A percentile compares a stretch with the other conserved stretches of the same genome.
Evolutionary conservation across 1,140 invertebrate genomes (phyloP).

Genomic region (Ericerus pela): DNA sequence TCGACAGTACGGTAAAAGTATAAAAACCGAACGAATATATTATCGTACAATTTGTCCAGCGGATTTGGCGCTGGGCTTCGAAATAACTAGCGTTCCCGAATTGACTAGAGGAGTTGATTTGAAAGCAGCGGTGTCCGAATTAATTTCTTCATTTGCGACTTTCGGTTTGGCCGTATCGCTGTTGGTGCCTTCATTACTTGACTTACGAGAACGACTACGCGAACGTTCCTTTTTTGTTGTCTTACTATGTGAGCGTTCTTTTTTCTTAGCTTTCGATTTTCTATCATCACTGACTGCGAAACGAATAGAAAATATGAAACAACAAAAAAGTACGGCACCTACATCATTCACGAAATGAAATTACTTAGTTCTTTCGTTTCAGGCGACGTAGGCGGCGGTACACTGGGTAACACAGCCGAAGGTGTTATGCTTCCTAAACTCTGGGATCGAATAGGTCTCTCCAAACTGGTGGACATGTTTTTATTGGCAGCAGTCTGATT

Average conservation of each 20-base stretch:
- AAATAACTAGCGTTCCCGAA: not conserved
- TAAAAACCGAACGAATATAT: too few relatives aligned
- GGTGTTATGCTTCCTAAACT: constrained; percentile 44
- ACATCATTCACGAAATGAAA: too few relatives aligned
- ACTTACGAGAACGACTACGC: constrained; percentile 14
- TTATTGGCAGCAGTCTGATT: not conserved
- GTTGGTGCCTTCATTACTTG: not conserved
- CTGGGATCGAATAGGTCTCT: constrained; percentile 40
- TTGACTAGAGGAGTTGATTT: not conserved
- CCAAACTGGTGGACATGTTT: not conserved
- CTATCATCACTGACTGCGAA: not conserved
- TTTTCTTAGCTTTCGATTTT: not conserved
- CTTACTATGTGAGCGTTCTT: constrained; percentile 7
- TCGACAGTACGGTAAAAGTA: too few relatives aligned
- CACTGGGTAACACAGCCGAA: constrained; percentile 27
- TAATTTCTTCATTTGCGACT: not conserved
- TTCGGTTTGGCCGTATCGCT: not conserved
- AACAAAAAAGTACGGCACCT: too few relatives aligned
- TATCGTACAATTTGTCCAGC: too few relatives aligned
- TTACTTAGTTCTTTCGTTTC: not conserved
- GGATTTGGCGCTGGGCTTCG: not conserved
- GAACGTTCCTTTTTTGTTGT: constrained; percentile 15
- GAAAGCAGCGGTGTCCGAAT: too few relatives aligned
- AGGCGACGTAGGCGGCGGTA: constrained; percentile 25
- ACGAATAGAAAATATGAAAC: too few relatives aligned